Evolutionary conservation across 1,140 invertebrate genomes (phyloP), one percentile per base, ranked within the genome.

Genomic region (Venustaconcha ellipsiformis): DNA sequence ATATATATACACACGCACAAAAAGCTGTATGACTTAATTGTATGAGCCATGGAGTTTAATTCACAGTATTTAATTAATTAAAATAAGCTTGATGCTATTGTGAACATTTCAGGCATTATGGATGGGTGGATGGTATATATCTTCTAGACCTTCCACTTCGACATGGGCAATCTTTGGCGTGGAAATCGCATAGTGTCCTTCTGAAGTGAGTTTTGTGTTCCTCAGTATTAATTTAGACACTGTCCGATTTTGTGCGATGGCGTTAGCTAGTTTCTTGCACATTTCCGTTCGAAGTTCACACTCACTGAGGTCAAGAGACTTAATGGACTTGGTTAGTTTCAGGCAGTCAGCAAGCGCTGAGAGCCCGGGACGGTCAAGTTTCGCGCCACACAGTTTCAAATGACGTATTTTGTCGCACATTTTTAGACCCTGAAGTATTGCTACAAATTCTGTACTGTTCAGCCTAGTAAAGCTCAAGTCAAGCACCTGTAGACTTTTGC

Each of bases 371-470:
- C 84, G 60, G 63, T 87, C 86, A 23, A 87, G 69, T 20, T 80
- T 71, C 14, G 72, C 76, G 18, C 80, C 79, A 57, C 79, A 70
- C 0, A 87, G 70, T 63, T 76, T 78, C 30, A 87, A 78, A 20
- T 69, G 64, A 60, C 74, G 66, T 30, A 87, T 78, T 5, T 80
- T 74, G 14, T 72, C 71, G 58, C 80, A 80, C n/a, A 82, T 72
- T 63, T 84, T 83, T 72, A 86, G 76, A 18, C 84, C 82, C 59
- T 87, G 82, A 55, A 82, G 67, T 13, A 86, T 75, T 14, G 80
- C 78, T 1, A 82, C 78, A 26, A 86, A 79, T n/a, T 82, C 80
- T 11, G 82, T 82, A 26, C 82, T 78, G n/a, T 80, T 74, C n/a
- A 87, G 66, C 67, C 78, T 72, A 18, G 80, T 80, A n/a, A 78